These are phyloP conservation scores for Maylandia zebra DNA, from an alignment of 2,113 vertebrate genomes.

Conservation along the genomic window DNA sequence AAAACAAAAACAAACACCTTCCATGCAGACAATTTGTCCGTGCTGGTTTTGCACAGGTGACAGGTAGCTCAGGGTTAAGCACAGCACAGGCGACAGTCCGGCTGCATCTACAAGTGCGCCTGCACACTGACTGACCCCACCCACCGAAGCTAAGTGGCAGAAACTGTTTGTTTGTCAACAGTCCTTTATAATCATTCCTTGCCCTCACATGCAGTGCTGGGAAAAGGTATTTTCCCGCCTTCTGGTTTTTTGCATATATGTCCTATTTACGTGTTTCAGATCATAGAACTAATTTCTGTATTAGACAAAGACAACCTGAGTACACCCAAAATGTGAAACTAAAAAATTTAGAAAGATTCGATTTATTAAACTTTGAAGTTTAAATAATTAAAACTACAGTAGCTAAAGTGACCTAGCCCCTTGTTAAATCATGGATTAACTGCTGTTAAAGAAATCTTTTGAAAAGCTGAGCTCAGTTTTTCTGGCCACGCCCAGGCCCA, in stretches of 20 bases:
- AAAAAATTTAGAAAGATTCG: neutral
- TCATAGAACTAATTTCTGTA: neutral
- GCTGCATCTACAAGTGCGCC: neutral
- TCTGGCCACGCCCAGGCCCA: neutral
- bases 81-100: neutral
- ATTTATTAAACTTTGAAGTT: neutral
- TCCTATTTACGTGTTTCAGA: neutral
- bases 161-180: neutral
- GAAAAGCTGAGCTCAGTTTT: neutral
- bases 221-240: neutral
- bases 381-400: neutral
- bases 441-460: neutral
- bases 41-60: neutral
- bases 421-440: neutral
- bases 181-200: neutral
- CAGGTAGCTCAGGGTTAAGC: neutral
- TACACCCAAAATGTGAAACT: neutral
- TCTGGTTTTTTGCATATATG: neutral
- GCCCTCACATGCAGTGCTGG: neutral
- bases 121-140: neutral
- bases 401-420: neutral
- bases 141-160: neutral
- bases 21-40: neutral
- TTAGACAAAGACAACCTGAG: neutral
- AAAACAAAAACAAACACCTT: neutral